phyloP scores from a whole-genome alignment of 2,113 vertebrate species.

The Eulemur macaco region DNA sequence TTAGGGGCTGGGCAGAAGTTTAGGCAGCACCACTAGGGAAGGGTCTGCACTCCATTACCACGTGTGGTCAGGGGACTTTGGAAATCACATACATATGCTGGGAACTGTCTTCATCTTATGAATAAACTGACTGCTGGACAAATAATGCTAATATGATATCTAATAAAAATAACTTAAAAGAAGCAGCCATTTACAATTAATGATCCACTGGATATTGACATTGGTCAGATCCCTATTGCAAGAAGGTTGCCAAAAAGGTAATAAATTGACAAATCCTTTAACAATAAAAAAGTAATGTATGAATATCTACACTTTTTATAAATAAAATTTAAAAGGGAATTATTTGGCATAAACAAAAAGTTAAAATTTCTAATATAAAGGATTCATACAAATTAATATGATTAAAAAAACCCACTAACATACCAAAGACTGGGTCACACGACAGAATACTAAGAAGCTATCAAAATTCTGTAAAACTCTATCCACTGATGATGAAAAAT shows the following conservation, averaged over 20 bases:
- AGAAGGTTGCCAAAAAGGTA: background rate
- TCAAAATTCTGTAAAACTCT: background rate
- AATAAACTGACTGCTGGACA: background rate
- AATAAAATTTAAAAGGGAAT: background rate
- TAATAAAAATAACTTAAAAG: background rate
- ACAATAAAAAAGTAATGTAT: background rate
- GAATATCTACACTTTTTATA: background rate
- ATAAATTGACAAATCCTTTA: background rate
- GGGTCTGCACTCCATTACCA: background rate
- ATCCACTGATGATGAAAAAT: background rate
- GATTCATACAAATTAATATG: constrained; percentile 31
- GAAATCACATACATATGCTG: background rate
- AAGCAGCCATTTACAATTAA: background rate
- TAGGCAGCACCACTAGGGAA: background rate
- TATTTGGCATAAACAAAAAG: constrained; percentile 8
- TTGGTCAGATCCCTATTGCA: background rate
- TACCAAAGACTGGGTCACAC: background rate
- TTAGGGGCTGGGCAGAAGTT: background rate
- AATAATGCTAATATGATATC: background rate
- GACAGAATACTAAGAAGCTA: background rate
- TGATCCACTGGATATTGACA: background rate
- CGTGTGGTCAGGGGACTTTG: background rate
- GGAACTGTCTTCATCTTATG: background rate
- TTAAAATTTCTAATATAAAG: constrained; percentile 29
- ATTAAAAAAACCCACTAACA: background rate